These are phyloP conservation scores for Eremobia ochroleuca DNA, from an alignment of 2,888 invertebrate species.

Conservation along the genomic window DNA sequence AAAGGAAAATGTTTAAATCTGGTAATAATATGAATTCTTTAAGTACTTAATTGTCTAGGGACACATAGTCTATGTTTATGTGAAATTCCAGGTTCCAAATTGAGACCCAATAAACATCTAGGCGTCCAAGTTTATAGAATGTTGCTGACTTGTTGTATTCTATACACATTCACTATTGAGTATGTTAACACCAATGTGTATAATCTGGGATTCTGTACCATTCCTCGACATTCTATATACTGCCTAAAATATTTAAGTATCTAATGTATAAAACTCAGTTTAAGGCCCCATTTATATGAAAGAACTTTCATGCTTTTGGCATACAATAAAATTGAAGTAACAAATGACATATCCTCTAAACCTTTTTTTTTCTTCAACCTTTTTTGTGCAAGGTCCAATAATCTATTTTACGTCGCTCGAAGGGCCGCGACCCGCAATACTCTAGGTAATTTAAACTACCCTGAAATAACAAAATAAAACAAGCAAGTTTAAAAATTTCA, in stretches of 20 bases:
- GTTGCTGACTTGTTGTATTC: neutral
- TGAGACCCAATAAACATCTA: neutral
- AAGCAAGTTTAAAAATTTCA: no score
- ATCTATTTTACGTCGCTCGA: no score
- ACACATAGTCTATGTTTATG: no score
- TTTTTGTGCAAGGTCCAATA: no score
- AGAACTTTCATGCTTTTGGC: neutral
- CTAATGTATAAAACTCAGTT: neutral
- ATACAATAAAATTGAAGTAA: no score
- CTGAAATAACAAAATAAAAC: no score
- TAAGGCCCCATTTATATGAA: neutral
- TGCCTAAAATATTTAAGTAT: neutral
- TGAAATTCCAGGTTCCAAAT: neutral
- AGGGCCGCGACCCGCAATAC: no score
- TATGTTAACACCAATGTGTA: neutral
- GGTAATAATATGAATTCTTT: neutral
- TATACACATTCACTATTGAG: neutral
- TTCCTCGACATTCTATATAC: neutral
- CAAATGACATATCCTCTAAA: no score
- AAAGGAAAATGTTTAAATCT: conserved; percentile 9
- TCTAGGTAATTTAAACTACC: no score
- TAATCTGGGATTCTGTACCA: neutral
- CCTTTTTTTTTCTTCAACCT: no score
- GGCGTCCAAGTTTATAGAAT: neutral
- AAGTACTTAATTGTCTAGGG: neutral